Evolutionary conservation across 2,797 vertebrate species (phyloP).

Genomic region (Rhabdophis nuchalis): DNA sequence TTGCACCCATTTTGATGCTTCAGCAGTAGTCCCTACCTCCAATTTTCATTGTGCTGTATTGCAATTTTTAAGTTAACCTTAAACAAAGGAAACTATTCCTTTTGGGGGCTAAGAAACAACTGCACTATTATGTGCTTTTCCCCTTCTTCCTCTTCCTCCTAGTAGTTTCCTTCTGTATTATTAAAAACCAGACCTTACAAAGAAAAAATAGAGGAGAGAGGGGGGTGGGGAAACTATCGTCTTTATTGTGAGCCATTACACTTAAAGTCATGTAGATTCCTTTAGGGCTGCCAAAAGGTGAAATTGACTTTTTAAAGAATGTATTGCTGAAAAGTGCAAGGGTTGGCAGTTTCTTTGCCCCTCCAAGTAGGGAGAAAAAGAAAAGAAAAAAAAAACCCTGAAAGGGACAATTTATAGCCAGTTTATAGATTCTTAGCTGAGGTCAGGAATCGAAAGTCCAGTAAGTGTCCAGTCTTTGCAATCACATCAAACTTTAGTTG

Average conservation of each 20-base stretch:
- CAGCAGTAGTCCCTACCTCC: constrained; percentile 22
- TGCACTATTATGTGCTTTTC: constrained; percentile 9
- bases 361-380: constrained; percentile 25
- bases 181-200: constrained; percentile 2
- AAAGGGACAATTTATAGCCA: constrained; percentile 59
- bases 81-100: constrained; percentile 16
- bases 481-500: constrained; percentile 36
- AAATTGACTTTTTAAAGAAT: constrained; percentile 67
- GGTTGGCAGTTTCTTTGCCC: constrained; percentile 33
- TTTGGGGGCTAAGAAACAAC: background rate
- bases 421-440: constrained; percentile 54
- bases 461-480: constrained; percentile 42
- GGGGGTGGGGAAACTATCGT: background rate
- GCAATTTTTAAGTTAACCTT: constrained; percentile 27
- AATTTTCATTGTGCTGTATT: constrained; percentile 17
- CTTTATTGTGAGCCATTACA: constrained; percentile 55
- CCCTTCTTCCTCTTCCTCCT: background rate
- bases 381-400: constrained; percentile 39
- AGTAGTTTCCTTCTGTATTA: constrained; percentile 20
- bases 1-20: constrained; percentile 53
- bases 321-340: constrained; percentile 66
- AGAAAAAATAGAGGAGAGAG: background rate
- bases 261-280: constrained; percentile 59
- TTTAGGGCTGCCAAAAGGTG: constrained; percentile 65
- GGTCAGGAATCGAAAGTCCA: constrained; percentile 54